Evolutionary conservation across 35 echinoderm and acorn worm species (phyloP).

Genomic region (Lytechinus pictus): DNA sequence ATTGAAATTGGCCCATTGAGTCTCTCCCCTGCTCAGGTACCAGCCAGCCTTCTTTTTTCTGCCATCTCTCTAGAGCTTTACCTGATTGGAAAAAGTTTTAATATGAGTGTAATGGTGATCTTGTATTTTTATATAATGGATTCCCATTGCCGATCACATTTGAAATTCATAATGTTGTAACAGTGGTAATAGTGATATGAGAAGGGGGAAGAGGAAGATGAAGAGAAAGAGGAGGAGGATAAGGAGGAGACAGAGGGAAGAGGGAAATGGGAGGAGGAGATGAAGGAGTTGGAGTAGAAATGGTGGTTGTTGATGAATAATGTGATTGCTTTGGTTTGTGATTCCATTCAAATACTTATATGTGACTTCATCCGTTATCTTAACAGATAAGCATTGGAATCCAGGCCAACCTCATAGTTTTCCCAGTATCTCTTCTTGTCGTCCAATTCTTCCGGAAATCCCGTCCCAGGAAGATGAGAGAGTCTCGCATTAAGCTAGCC

Average conservation of each 20-base stretch:
- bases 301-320: background rate
- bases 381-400: constrained; percentile 91
- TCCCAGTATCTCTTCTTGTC: constrained; percentile 80
- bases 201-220: too few species aligned
- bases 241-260: too few species aligned
- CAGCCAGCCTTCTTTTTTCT: too few species aligned
- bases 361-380: background rate
- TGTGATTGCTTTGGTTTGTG: background rate
- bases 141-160: too few species aligned
- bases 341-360: background rate
- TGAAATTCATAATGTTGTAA: background rate
- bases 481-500: constrained; percentile 74
- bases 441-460: constrained; percentile 93
- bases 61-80: too few species aligned
- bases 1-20: constrained; percentile 90
- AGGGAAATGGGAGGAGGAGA: too few species aligned
- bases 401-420: constrained; percentile 89
- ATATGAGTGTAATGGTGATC: background rate
- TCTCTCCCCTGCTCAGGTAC: constrained; percentile 93
- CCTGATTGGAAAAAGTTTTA: background rate
- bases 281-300: background rate
- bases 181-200: background rate
- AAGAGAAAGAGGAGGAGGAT: too few species aligned
- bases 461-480: constrained; percentile 69
- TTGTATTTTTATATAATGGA: background rate